Evolutionary conservation across 2,113 vertebrate genomes (phyloP).

Genomic region (Ageneiosus marmoratus): DNA sequence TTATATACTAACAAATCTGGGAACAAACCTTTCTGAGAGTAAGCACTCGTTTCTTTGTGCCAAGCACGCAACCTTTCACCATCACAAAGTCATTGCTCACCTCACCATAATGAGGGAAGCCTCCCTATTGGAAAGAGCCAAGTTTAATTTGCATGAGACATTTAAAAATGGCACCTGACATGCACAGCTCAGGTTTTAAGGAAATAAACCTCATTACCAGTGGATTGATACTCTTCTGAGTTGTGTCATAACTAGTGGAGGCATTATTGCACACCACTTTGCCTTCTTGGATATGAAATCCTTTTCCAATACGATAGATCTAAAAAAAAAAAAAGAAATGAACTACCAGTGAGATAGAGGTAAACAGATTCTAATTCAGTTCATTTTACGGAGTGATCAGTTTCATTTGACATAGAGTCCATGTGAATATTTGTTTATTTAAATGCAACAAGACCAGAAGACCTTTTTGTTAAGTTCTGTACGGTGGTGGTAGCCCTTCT

Average conservation of each 20-base stretch:
- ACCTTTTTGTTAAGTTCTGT: conserved; percentile 99
- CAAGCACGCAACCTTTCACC: conserved; percentile 94
- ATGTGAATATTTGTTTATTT: not conserved
- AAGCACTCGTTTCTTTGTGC: conserved; percentile 94
- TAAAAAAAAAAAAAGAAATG: conserved; percentile 53
- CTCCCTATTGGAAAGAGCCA: conserved; percentile 73
- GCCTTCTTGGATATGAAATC: conserved; percentile 92
- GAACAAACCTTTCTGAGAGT: conserved; percentile 83
- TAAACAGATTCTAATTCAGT: not conserved
- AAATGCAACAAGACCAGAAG: conserved; percentile 1
- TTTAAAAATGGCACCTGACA: not conserved
- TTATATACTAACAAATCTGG: not conserved
- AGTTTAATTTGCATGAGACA: not conserved
- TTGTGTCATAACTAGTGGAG: conserved; percentile 92
- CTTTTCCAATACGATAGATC: conserved; percentile 95
- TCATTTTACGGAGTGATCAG: not conserved
- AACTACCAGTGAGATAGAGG: not conserved
- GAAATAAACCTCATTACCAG: conserved; percentile 72
- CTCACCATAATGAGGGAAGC: conserved; percentile 94
- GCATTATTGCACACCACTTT: conserved; percentile 95
- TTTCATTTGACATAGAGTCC: too few species aligned
- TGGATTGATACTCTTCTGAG: conserved; percentile 97
- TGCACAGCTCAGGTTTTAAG: conserved; percentile 51
- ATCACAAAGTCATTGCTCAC: conserved; percentile 97
- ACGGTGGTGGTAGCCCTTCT: conserved; percentile 97